Evolutionary conservation across 2,113 vertebrate species (phyloP), one percentile per base, ranked within the genome.

Genomic region (Hydrolagus affinis): DNA sequence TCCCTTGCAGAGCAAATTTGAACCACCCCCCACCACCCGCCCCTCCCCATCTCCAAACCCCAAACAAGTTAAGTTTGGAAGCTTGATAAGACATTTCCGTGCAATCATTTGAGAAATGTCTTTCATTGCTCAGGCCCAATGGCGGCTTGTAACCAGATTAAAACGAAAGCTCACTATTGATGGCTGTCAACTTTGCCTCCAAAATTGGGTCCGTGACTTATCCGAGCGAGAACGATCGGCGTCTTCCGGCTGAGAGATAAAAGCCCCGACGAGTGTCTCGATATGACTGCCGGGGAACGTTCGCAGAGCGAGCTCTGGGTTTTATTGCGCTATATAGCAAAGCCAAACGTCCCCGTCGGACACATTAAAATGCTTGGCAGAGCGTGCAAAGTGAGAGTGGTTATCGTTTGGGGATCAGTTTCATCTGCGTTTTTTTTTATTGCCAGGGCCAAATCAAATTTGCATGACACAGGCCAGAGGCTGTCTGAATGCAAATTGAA

Each of bases 401-500:
- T 80, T 60, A 7, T 80, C 15, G 28, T 62, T 62, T 15, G 59
- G 62, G 66, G 32, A 83, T 44, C n/a, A 44, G 6, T 44, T 44
- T 6, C 1, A 44, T 10, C 2, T 32, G 66, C 64, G 66, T 83
- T 83, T 3, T 0, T 83, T 83, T 32, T 64, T 66, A 19, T 83
- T 83, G 78, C 8, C 64, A n/a, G 60, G 17, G 32, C 66, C 0
- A 66, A 83, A 83, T 68, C 60, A 66, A 30, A 83, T 83, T 83
- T 83, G 25, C 25, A 64, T 64, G 78, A 83, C 78, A 83, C 60
- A 15, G 25, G n/a, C 60, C 10, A 28, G 25, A 25, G 78, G 21
- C 15, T 66, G 62, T 83, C 66, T 66, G 60, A n/a, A 83, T 83
- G 78, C 78, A 83, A 83, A 83, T 83, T 66, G 32, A 30, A 28